A percentile compares a stretch with the other conserved stretches of the same genome.
Evolutionary conservation across 2,888 invertebrate genomes (phyloP).

Genomic region (Aelia acuminata): DNA sequence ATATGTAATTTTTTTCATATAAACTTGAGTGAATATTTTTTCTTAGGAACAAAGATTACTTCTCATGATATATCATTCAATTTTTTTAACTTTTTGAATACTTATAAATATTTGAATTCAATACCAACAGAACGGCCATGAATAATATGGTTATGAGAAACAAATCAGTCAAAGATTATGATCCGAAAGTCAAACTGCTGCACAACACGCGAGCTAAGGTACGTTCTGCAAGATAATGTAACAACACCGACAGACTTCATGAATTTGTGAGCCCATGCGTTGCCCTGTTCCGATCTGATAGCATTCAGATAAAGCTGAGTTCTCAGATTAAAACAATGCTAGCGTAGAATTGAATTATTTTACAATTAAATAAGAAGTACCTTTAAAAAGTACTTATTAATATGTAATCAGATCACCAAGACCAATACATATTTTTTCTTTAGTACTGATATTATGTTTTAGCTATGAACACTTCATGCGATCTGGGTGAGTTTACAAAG

Average conservation of each 20-base stretch:
- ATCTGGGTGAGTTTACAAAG: too few species aligned
- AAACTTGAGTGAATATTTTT: too few species aligned
- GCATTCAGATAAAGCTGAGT: neutral
- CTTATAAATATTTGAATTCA: too few species aligned
- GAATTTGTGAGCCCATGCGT: neutral
- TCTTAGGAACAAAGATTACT: too few species aligned
- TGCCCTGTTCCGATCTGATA: neutral
- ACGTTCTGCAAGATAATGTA: neutral
- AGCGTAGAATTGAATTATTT: neutral
- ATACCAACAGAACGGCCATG: neutral
- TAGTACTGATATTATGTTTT: too few species aligned
- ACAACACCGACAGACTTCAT: neutral
- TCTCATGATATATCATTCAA: too few species aligned
- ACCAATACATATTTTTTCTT: too few species aligned
- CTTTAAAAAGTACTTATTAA: neutral
- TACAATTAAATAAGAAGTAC: neutral
- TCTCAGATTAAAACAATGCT: neutral
- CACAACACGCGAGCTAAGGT: neutral
- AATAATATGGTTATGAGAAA: neutral
- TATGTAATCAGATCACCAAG: neutral
- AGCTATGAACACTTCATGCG: too few species aligned
- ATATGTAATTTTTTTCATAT: too few species aligned
- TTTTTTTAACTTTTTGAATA: too few species aligned
- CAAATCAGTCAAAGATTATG: conserved; percentile 4
- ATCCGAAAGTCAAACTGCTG: conserved; percentile 15